These are phyloP conservation scores for Lumbricus terrestris DNA, from an alignment of 2,888 invertebrate species.

Conservation along the genomic window DNA sequence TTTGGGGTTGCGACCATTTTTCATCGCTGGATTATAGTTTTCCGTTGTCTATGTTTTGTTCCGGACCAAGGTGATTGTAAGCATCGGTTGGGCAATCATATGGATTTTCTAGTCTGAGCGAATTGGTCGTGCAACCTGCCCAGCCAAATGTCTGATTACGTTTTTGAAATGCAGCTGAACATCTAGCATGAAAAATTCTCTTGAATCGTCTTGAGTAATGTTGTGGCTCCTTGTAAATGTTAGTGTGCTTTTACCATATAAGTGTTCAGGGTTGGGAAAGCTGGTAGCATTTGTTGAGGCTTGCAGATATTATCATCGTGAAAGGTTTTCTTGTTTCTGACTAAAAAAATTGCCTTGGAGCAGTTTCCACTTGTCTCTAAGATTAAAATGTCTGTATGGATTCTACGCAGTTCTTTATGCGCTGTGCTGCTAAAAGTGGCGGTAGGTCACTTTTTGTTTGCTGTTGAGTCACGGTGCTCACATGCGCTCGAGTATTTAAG, in stretches of 20 bases:
- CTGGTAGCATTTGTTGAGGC: not conserved
- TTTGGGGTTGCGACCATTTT: not conserved
- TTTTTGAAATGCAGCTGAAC: not conserved
- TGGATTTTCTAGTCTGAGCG: not conserved
- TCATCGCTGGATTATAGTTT: not conserved
- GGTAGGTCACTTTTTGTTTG: no score
- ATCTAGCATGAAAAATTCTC: not conserved
- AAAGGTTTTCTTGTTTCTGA: no score
- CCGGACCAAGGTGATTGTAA: not conserved
- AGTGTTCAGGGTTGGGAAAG: not conserved
- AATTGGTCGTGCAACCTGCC: not conserved
- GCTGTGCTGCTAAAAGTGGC: no score
- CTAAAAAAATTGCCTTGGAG: no score
- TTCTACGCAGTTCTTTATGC: no score
- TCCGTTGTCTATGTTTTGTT: not conserved
- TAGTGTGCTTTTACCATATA: not conserved
- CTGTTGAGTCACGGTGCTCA: no score
- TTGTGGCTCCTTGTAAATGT: not conserved
- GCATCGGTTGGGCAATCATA: not conserved
- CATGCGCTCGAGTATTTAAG: no score
- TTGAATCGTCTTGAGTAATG: not conserved
- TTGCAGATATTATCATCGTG: no score
- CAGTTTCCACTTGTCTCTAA: no score
- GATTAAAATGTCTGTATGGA: no score
- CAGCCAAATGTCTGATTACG: not conserved